Conservation (phyloP, 2,113 vertebrate species). For the Marmota monax region DNA sequence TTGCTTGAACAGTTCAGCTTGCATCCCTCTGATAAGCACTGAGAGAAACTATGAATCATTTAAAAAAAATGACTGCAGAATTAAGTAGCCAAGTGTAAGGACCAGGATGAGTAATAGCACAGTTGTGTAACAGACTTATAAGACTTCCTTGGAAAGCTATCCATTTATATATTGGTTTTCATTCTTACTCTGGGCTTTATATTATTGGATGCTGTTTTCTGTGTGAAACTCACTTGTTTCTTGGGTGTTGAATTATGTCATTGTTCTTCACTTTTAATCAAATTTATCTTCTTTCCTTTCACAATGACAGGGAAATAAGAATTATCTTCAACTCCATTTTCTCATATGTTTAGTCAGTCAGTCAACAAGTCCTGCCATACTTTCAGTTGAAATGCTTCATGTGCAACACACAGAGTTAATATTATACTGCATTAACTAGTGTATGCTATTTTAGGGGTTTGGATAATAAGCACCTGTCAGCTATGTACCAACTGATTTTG, state of each 20-base stretch:
- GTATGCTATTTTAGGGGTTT: not conserved
- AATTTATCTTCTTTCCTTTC: constrained; percentile 18
- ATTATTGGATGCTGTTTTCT: not conserved
- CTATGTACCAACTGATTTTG: not conserved
- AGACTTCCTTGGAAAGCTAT: not conserved
- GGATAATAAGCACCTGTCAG: not conserved
- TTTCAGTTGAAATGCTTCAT: constrained; percentile 5
- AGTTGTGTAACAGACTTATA: not conserved
- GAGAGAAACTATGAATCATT: not conserved
- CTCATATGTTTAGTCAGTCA: not conserved
- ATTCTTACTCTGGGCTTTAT: not conserved
- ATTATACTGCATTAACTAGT: not conserved
- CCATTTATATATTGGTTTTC: not conserved
- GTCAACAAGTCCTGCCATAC: not conserved
- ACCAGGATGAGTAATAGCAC: not conserved
- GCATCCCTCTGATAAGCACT: constrained; percentile 3
- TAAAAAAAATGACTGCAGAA: not conserved
- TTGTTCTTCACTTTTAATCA: not conserved
- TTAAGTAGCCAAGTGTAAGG: not conserved
- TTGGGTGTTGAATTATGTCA: constrained; percentile 1
- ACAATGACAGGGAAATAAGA: not conserved
- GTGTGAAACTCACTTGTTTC: not conserved
- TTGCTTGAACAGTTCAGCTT: not conserved
- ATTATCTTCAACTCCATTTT: not conserved
- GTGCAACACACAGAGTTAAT: not conserved